Evolutionary conservation across 2,888 invertebrate genomes (phyloP).

Genomic region (Diaperis boleti): DNA sequence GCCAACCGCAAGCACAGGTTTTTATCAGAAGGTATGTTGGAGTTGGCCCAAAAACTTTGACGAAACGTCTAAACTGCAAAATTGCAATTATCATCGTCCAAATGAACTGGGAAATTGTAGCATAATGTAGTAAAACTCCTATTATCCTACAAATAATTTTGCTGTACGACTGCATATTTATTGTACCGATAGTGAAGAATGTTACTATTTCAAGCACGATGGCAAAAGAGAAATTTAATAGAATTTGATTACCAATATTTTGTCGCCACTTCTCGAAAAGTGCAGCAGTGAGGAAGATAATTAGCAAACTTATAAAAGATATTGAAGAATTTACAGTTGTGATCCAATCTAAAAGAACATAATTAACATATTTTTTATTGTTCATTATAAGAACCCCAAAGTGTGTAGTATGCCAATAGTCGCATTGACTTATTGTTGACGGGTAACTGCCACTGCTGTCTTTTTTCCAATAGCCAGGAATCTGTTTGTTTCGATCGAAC

Average conservation of each 20-base stretch:
- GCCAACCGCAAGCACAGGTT: constrained; percentile 75
- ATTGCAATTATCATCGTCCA: constrained; percentile 81
- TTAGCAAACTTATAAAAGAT: constrained; percentile 68
- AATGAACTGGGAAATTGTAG: constrained; percentile 75
- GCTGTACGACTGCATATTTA: constrained; percentile 50
- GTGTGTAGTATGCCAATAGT: constrained; percentile 71
- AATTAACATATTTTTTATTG: not conserved
- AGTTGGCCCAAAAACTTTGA: constrained; percentile 73
- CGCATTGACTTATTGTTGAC: constrained; percentile 66
- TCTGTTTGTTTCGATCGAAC: constrained; percentile 55
- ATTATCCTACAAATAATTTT: constrained; percentile 69
- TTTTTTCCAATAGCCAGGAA: constrained; percentile 62
- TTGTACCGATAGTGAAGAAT: constrained; percentile 59
- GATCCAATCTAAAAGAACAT: constrained; percentile 65
- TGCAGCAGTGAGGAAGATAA: constrained; percentile 69
- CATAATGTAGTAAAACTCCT: constrained; percentile 75
- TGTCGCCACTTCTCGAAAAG: constrained; percentile 73
- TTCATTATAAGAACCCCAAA: constrained; percentile 63
- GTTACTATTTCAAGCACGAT: constrained; percentile 55
- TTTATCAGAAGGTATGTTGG: constrained; percentile 67
- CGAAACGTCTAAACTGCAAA: constrained; percentile 75
- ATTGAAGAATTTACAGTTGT: constrained; percentile 68
- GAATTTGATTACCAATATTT: constrained; percentile 60
- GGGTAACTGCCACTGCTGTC: constrained; percentile 55
- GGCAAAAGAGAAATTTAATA: constrained; percentile 58